A percentile compares a stretch with the other conserved stretches of the same genome.
Conservation (phyloP, 2,888 invertebrate species). For the Lissonota sp. region DNA sequence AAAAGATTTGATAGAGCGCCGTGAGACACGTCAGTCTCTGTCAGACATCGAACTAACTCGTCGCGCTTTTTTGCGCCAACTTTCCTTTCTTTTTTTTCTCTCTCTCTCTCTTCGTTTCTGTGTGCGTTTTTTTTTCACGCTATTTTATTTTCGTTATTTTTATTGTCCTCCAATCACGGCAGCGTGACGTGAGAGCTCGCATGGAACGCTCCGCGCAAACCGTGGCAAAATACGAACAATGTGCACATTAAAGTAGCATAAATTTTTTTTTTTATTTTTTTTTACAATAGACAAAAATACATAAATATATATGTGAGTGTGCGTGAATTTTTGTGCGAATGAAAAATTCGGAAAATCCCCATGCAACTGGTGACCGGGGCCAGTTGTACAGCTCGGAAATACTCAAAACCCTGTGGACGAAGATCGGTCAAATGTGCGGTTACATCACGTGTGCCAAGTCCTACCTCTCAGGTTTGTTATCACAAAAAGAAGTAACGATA, state of each 20-base stretch:
- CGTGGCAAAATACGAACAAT: background rate
- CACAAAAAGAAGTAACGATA: background rate
- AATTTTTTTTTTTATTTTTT: background rate
- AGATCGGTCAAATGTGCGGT: slow-evolving; percentile 80
- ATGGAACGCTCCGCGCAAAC: slow-evolving; percentile 35
- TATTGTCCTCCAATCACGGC: slow-evolving; percentile 42
- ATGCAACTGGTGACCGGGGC: slow-evolving; percentile 44
- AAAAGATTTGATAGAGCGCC: slow-evolving; percentile 48
- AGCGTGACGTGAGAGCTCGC: slow-evolving; percentile 51
- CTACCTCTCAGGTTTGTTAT: slow-evolving; percentile 79
- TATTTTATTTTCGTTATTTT: slow-evolving; percentile 24
- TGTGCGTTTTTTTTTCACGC: background rate
- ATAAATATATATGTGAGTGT: background rate
- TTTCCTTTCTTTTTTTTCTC: slow-evolving; percentile 51
- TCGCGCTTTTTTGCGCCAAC: slow-evolving; percentile 13
- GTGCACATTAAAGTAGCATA: background rate
- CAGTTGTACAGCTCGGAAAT: slow-evolving; percentile 78
- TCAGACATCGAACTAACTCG: slow-evolving; percentile 57
- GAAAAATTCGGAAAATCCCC: slow-evolving; percentile 58
- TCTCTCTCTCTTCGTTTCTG: slow-evolving; percentile 19
- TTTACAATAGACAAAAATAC: background rate
- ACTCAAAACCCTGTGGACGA: slow-evolving; percentile 79
- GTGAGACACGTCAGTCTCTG: slow-evolving; percentile 39
- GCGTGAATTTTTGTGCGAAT: slow-evolving; percentile 37
- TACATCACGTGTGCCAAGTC: slow-evolving; percentile 80